phyloP scores from a whole-genome alignment of 2,113 vertebrate species.

The Apaloderma vittatum region DNA sequence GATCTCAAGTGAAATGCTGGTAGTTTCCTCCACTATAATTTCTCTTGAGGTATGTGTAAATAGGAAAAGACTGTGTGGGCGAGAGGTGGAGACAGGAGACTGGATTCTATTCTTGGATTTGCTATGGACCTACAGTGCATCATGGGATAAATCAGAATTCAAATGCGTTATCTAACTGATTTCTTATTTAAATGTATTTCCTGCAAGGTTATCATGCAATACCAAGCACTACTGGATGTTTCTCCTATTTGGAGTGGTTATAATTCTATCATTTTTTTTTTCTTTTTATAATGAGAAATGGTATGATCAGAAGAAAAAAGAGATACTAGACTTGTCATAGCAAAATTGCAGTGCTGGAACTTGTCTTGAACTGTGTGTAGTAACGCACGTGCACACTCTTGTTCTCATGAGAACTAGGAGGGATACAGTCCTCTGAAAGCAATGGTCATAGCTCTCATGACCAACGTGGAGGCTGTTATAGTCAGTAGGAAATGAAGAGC shows the following conservation, averaged over 20 bases:
- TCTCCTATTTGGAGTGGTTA: background rate
- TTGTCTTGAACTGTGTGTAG: background rate
- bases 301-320: background rate
- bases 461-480: background rate
- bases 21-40: conserved; percentile 3
- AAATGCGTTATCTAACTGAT: background rate
- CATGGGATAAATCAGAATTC: conserved; percentile 7
- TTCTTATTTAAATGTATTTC: background rate
- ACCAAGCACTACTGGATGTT: background rate
- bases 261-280: background rate
- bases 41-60: conserved; percentile 16
- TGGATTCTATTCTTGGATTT: background rate
- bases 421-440: background rate
- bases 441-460: background rate
- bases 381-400: background rate
- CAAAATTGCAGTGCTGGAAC: background rate
- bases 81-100: background rate
- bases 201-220: background rate
- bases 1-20: conserved; percentile 4
- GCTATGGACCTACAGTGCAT: background rate
- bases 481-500: background rate
- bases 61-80: conserved; percentile 18
- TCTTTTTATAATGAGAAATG: background rate
- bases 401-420: background rate
- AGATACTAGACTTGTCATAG: background rate